phyloP scores from a whole-genome alignment of 2,113 vertebrate genomes.

The Leptobrachium ailaonicum region DNA sequence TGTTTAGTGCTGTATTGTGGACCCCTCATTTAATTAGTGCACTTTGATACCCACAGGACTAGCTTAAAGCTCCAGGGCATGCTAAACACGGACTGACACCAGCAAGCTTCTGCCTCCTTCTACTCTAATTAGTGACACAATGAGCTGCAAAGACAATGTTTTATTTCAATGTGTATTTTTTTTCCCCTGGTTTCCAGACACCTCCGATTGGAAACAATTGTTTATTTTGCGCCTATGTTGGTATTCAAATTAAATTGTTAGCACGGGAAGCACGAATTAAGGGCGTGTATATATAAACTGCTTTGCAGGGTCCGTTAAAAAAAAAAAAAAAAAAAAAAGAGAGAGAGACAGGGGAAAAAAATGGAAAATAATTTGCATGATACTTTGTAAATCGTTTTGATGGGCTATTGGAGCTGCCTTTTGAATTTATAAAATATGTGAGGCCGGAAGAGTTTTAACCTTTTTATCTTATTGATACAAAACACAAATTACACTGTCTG shows the following conservation, averaged over 20 bases:
- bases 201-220: conserved; percentile 80
- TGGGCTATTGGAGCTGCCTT: too few species aligned
- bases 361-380: too few species aligned
- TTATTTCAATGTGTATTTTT: conserved; percentile 77
- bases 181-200: conserved; percentile 59
- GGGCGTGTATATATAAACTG: conserved; percentile 72
- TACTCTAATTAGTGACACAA: conserved; percentile 90
- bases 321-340: too few species aligned
- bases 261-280: conserved; percentile 73
- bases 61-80: conserved; percentile 93
- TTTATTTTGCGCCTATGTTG: conserved; percentile 83
- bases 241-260: conserved; percentile 85
- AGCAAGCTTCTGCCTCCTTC: conserved; percentile 89
- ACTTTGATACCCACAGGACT: conserved; percentile 99
- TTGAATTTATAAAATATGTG: too few species aligned
- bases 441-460: too few species aligned
- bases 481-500: too few species aligned
- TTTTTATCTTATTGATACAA: too few species aligned
- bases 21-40: conserved; percentile 99
- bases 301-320: too few species aligned
- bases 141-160: conserved; percentile 84
- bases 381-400: too few species aligned
- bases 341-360: too few species aligned
- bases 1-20: conserved; percentile 88
- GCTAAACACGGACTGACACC: conserved; percentile 98